Evolutionary conservation across 2,113 vertebrate genomes (phyloP), one percentile per base, ranked within the genome.

Genomic region (Cynoglossus semilaevis): DNA sequence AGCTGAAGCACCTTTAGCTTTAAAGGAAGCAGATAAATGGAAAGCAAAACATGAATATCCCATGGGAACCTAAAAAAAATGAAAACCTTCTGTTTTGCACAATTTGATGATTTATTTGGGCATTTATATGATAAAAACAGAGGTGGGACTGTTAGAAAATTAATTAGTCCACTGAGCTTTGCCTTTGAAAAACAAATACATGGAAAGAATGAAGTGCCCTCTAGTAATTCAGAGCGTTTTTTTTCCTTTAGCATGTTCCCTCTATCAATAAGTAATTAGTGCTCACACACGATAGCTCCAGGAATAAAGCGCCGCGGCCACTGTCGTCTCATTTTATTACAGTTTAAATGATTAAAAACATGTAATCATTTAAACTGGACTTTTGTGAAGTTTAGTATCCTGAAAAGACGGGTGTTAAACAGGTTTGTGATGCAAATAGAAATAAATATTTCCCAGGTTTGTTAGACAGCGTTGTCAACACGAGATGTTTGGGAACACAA

Each of bases 251-350:
- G 22, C 22, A 29, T 29, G 64, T 58, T 61, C 49, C 35, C 57
- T 63, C 67, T 77, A 83, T 74, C 74, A 87, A 81, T 82, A 84
- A 76, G 67, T 80, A 83, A 85, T 84, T 82, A 85, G 80, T 57
- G 64, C 65, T 72, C 70, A 74, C 46, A 76, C 82, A 82, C 72
- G 67, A 70, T 40, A 70, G 76, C 74, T 81, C 70, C 42, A 73
- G 67, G 71, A 73, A 70, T 66, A 72, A 56, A 51, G 59, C 17
- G n/a, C 67, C 78, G 70, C 66, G 73, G 58, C 80, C 58, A 62
- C 44, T 62, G 49, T 72, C 64, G n/a, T n/a, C n/a, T n/a, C n/a
- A n/a, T n/a, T n/a, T n/a, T n/a, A n/a, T n/a, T n/a, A n/a, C n/a
- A n/a, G n/a, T n/a, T n/a, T n/a, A n/a, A n/a, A n/a, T n/a, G n/a